Evolutionary conservation across 1,140 invertebrate genomes (phyloP), one percentile per base, ranked within the genome.

Genomic region (Anastrepha ludens): DNA sequence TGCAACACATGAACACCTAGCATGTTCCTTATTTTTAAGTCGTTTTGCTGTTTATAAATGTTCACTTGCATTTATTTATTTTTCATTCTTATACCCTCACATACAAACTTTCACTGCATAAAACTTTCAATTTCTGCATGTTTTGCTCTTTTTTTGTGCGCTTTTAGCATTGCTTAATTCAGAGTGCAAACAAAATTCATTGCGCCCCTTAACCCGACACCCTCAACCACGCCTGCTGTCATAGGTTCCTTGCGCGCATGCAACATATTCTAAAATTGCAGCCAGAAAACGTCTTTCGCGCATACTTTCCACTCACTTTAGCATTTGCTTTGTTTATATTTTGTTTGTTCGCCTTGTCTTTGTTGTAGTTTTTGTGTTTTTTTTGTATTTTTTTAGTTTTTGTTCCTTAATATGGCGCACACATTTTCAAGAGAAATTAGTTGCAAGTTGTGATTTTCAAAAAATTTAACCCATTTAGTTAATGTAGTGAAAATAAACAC

Each of bases 401-500:
- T 64, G 62, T 20, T 20, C 20, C 20, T 47, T 44, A 47, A 47
- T 47, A 74, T 74, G 13, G 15, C 74, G 74, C 74, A 15, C 17
- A 50, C 74, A 55, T 6, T 81, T 81, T 81, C 74, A 9, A n/a
- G 74, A 44, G 20, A 81, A 55, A 81, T 81, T 81, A 81, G 74
- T 81, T 81, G 44, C 74, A 81, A 81, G 47, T 81, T 81, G 47
- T 55, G 74, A 81, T 81, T 81, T 74, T 74, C 67, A 81, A 81
- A 81, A 81, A 67, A 81, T 55, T 81, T 81, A 81, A 81, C 74
- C 74, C 74, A 81, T 81, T 81, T 81, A 81, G 74, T 81, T 81
- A 81, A 81, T 81, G 74, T 81, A 81, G 74, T 81, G 74, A 81
- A 81, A 81, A 81, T 81, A 55, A 81, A 81, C 74, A 81, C n/a